A percentile compares a stretch with the other conserved stretches of the same genome.
These are phyloP conservation scores for Gymnothorax reevesii DNA, from an alignment of 2,797 vertebrate species.

Conservation along the genomic window DNA sequence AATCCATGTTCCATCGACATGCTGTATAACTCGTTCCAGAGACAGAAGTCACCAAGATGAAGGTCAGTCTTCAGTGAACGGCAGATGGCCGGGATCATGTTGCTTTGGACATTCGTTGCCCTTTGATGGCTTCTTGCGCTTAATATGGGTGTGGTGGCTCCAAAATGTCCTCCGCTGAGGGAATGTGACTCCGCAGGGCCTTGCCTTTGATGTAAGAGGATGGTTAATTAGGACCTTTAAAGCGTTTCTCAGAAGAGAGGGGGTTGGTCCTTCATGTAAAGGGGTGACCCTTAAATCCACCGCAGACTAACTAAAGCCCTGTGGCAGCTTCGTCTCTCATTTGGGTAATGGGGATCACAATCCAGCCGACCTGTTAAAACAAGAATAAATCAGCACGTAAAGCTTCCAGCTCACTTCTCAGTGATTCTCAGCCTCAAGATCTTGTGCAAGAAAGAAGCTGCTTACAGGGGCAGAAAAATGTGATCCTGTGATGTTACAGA, in stretches of 20 bases:
- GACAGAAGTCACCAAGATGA: neutral
- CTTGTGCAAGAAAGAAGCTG: neutral
- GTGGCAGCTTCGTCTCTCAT: neutral
- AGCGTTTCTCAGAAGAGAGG: constrained; percentile 12
- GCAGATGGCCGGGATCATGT: too few species aligned
- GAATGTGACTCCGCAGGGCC: neutral
- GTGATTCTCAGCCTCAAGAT: neutral
- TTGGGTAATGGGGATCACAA: neutral
- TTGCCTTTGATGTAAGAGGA: constrained; percentile 12
- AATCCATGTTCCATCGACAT: neutral
- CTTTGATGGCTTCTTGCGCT: neutral
- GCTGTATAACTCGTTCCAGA: neutral
- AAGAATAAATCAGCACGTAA: neutral
- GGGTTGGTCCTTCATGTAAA: neutral
- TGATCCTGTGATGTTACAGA: too few species aligned
- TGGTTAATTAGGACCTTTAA: constrained; percentile 14
- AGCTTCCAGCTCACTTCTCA: neutral
- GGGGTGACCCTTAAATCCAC: neutral
- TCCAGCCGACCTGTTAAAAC: neutral
- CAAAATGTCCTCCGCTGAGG: neutral
- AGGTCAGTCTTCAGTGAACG: neutral
- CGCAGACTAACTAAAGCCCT: neutral
- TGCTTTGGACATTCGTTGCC: neutral
- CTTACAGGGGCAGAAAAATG: neutral
- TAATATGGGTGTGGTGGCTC: neutral